These are phyloP conservation scores for Channallabes apus DNA, from an alignment of 2,797 vertebrate genomes.

Conservation along the genomic window DNA sequence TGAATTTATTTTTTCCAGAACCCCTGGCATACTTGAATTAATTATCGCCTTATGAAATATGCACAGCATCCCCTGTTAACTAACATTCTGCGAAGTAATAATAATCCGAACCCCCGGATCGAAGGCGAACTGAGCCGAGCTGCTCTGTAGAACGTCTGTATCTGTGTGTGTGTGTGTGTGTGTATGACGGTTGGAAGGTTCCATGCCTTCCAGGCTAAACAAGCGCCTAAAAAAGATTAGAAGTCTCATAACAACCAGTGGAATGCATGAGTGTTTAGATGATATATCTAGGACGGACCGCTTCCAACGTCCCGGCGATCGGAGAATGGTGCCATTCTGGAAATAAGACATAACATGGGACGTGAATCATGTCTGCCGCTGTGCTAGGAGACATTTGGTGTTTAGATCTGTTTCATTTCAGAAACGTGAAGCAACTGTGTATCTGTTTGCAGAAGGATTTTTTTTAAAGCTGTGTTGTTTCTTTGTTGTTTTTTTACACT, in stretches of 20 bases:
- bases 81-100: not conserved
- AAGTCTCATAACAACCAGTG: constrained; percentile 25
- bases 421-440: not conserved
- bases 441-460: not conserved
- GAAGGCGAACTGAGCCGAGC: not conserved
- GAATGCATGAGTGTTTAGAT: constrained; percentile 36
- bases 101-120: not conserved
- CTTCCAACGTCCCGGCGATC: constrained; percentile 16
- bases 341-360: constrained; percentile 43
- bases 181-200: not conserved
- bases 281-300: constrained; percentile 23
- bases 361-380: constrained; percentile 35
- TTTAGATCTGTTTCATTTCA: constrained; percentile 22
- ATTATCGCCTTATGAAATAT: not conserved
- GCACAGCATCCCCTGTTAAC: not conserved
- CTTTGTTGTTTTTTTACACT: not conserved
- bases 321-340: constrained; percentile 13
- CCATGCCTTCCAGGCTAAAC: constrained; percentile 21
- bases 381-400: not conserved
- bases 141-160: not conserved
- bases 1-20: not conserved
- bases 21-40: not conserved
- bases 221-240: constrained; percentile 9
- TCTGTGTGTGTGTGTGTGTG: not conserved
- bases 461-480: not conserved